phyloP scores from a whole-genome alignment of 2,888 invertebrate genomes.

The Noctua janthina region DNA sequence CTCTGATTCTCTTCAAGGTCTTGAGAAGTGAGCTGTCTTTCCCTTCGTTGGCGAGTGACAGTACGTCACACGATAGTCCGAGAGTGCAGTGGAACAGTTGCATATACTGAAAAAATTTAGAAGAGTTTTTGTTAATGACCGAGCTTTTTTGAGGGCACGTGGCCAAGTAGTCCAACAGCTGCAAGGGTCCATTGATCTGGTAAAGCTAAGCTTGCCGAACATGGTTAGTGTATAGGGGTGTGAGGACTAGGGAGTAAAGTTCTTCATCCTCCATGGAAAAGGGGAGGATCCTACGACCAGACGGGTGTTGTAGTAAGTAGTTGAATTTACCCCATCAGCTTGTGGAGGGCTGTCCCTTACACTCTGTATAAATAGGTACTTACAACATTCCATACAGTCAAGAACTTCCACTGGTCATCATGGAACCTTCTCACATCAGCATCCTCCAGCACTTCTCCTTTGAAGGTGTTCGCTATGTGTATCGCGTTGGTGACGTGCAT shows the following conservation, averaged over 20 bases:
- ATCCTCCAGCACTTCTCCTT: conserved; percentile 30
- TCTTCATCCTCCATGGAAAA: too few species aligned
- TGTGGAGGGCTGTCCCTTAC: too few species aligned
- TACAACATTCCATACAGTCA: conserved; percentile 60
- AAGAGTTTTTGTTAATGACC: neutral
- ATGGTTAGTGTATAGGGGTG: too few species aligned
- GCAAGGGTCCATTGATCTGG: too few species aligned
- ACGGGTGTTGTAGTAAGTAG: too few species aligned
- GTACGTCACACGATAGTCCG: conserved; percentile 53
- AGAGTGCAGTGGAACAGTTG: conserved; percentile 48
- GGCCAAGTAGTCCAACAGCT: too few species aligned
- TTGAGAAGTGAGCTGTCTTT: conserved; percentile 39
- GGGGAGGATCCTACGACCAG: too few species aligned
- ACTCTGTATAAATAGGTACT: conserved; percentile 6
- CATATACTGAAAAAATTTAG: conserved; percentile 34
- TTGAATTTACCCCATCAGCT: too few species aligned
- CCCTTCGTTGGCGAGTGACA: conserved; percentile 7
- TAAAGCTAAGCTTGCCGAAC: too few species aligned
- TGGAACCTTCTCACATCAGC: conserved; percentile 17
- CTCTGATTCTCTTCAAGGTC: conserved; percentile 34
- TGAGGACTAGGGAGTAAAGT: too few species aligned
- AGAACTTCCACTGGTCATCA: conserved; percentile 29
- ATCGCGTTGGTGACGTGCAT: conserved; percentile 26
- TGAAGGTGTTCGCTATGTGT: conserved; percentile 9
- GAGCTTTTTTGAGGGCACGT: neutral